Base-by-base conservation (phyloP, 2,888 invertebrate genomes). In the Lagria hirta region DNA sequence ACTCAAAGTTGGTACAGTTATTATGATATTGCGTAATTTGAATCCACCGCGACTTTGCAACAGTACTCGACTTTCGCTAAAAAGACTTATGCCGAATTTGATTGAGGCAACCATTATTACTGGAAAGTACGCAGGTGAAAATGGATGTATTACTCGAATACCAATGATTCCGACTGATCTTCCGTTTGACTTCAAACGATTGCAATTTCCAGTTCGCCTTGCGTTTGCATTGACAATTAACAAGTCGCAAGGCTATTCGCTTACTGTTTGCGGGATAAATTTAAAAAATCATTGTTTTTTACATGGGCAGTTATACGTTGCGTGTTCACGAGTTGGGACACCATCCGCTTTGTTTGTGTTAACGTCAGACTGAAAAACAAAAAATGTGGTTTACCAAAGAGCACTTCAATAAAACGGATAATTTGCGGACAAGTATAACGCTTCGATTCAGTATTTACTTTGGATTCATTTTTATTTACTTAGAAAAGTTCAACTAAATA, bases 221-320 rank as follows among this genome's bases (percentile, higher is more conserved):
- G 38, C 42, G 4, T 49, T 49, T 29, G 58, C 58, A 32, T 57
- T 62, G 55, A 51, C 59, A n/a, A 58, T 60, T 23, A 61, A 66
- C 47, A 64, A 62, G 52, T 55, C 62, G 23, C 60, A 62, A 55
- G 58, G 58, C 15, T 56, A 60, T 35, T 32, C 23, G 37, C 49
- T 51, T n/a, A 47, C 28, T 16, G 26, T 26, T 8, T 28, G 13
- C 11, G 40, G 32, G n/a, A 10, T 38, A 18, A 6, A 38, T 30
- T 32, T 38, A 7, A 21, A 27, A 3, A 7, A 3, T 34, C 12
- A 4, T 5, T 38, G 40, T 7, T 38, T 38, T 14, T 38, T 30
- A 18, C 40, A 38, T 21, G 21, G 40, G 3, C 40, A 38, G 16
- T 17, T 45, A 17, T 41, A 45, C 34, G 41, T 45, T 10, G 45